phyloP scores from a whole-genome alignment of 2,113 vertebrate species.

The Canis aureus region DNA sequence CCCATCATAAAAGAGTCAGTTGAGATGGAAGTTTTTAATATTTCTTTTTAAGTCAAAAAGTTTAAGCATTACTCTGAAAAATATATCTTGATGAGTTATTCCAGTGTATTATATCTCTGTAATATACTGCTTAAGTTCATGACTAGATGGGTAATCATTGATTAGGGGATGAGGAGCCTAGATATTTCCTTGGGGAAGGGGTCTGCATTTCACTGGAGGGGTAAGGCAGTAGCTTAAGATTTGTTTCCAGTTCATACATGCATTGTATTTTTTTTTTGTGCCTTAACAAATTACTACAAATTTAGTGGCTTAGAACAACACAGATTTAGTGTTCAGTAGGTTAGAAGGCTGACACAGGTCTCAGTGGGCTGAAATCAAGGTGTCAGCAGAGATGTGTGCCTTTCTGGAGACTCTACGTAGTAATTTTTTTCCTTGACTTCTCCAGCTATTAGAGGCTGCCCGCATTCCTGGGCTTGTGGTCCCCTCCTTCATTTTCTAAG shows the following conservation, averaged over 20 bases:
- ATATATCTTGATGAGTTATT: background rate
- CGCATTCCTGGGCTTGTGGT: background rate
- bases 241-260: background rate
- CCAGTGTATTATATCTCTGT: background rate
- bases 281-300: background rate
- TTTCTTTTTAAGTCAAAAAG: slow-evolving; percentile 32
- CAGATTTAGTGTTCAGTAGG: background rate
- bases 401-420: background rate
- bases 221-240: background rate
- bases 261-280: background rate
- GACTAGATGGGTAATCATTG: background rate
- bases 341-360: background rate
- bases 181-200: background rate
- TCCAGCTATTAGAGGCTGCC: background rate
- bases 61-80: slow-evolving; percentile 34
- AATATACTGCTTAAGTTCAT: background rate
- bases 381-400: background rate
- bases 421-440: background rate
- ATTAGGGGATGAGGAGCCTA: background rate
- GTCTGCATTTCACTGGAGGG: background rate
- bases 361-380: background rate
- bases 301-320: background rate
- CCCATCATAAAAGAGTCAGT: background rate
- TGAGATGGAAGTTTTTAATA: background rate
- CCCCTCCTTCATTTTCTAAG: background rate